Percentiles rank a stretch among this genome's conserved stretches.
phyloP scores from a whole-genome alignment of 2,113 vertebrate genomes.

The Phalacrocorax aristotelis region DNA sequence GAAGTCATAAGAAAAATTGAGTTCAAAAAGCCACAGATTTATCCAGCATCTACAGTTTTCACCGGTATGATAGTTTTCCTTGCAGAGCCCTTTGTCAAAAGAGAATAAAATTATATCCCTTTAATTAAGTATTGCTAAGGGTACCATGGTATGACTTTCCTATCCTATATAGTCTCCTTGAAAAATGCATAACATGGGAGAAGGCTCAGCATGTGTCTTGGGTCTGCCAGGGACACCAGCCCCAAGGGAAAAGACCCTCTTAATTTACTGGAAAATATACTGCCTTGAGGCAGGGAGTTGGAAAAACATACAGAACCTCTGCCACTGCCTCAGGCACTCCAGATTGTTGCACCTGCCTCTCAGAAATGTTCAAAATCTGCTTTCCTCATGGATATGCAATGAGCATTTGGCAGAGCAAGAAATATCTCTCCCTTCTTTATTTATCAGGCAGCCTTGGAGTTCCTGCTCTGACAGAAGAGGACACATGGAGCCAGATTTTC shows the following conservation, averaged over 20 bases:
- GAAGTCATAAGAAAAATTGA: neutral
- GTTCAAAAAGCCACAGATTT: neutral
- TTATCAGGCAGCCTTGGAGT: neutral
- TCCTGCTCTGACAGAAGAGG: neutral
- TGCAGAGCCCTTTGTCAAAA: neutral
- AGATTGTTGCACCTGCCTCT: neutral
- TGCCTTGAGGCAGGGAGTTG: neutral
- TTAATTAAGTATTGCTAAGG: neutral
- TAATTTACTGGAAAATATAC: neutral
- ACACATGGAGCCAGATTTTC: neutral
- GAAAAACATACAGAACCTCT: neutral
- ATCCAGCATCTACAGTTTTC: neutral
- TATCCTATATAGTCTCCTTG: too few relatives aligned
- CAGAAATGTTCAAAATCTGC: neutral
- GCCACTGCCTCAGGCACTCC: neutral
- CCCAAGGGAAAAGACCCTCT: rapidly evolving
- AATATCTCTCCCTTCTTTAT: neutral
- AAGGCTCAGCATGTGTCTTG: neutral
- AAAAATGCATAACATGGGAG: neutral
- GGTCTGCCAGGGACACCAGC: neutral
- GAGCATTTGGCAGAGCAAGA: neutral
- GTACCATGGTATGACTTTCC: neutral
- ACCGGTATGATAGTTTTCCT: neutral
- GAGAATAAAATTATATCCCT: neutral
- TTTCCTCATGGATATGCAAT: neutral